Conservation (phyloP, 2,113 vertebrate genomes). For the Nanorana parkeri region DNA sequence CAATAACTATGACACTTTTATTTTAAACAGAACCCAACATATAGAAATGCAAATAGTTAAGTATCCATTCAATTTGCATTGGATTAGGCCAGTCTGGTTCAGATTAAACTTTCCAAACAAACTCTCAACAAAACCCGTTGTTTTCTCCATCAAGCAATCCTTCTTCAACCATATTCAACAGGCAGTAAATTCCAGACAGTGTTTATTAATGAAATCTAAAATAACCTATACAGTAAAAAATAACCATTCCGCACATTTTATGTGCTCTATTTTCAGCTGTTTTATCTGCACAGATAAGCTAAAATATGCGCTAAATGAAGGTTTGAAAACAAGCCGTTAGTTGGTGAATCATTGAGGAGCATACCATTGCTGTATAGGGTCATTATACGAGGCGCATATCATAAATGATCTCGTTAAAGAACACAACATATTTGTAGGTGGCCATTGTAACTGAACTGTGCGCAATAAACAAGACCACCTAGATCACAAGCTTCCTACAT, state of each 20-base stretch:
- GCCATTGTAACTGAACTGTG: not conserved
- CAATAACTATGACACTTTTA: too few species aligned
- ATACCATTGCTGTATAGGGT: conserved; percentile 37
- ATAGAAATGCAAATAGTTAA: too few species aligned
- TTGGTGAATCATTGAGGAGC: not conserved
- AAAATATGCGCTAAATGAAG: conserved; percentile 21
- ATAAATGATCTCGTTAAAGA: not conserved
- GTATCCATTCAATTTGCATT: too few species aligned
- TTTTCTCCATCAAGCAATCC: not conserved
- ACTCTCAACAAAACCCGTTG: not conserved
- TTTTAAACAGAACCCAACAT: too few species aligned
- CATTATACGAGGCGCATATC: not conserved
- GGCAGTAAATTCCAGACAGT: not conserved
- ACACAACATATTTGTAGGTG: not conserved
- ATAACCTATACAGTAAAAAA: conserved; percentile 36
- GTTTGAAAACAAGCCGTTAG: not conserved
- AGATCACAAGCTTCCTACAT: too few species aligned
- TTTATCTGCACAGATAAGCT: conserved; percentile 45
- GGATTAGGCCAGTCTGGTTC: too few species aligned
- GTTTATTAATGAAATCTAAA: not conserved
- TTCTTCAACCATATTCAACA: not conserved
- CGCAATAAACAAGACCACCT: too few species aligned
- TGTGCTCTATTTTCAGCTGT: conserved; percentile 41
- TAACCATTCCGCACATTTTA: conserved; percentile 46
- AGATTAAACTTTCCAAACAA: too few species aligned